Base-by-base conservation (phyloP, 1,140 invertebrate species). In the Neotoxoptera formosana region DNA sequence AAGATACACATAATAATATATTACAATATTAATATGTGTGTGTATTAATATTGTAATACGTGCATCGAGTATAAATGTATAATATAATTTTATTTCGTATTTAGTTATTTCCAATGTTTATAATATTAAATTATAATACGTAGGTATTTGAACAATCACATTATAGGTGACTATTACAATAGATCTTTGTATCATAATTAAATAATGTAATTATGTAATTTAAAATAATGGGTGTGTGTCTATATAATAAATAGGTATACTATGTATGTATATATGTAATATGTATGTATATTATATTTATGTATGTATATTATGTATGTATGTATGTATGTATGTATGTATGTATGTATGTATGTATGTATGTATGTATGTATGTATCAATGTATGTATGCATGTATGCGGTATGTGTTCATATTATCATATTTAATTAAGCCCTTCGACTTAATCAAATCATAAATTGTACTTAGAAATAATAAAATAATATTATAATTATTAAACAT, bases 201-300 rank as follows among this genome's bases (percentile, higher is more conserved):
- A 89, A 89, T 89, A 89, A 89, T 51, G 34, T 20, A 23, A 89
- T 53, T 53, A 36, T 34, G n/a, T 36, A 89, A 89, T 53, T 36
- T 21, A 53, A 36, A 89, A 21, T 9, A 53, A 89, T 53, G 87
- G 48, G 48, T 36, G 48, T 88, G 86, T 87, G 30, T 86, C 1
- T 30, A 25, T 56, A 56, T 25, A 25, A 23, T 41, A 41, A 41
- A 41, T 41, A 56, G 23, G 7, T 7, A 21, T 56, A 1, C n/a
- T 56, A 23, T 51, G 9, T 41, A 56, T 56, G 7, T 7, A 21
- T 56, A 1, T 56, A 23, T 51, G 9, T 41, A 4, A 2, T 84
- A 23, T 25, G 20, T 14, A 17, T 11, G 14, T 4, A 41, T 41
- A 41, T 41, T 41, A 41, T 41, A 41, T n/a, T n/a, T 34, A 34